These are phyloP conservation scores for Passer montanus DNA, from an alignment of 2,113 vertebrate genomes.

Conservation along the genomic window DNA sequence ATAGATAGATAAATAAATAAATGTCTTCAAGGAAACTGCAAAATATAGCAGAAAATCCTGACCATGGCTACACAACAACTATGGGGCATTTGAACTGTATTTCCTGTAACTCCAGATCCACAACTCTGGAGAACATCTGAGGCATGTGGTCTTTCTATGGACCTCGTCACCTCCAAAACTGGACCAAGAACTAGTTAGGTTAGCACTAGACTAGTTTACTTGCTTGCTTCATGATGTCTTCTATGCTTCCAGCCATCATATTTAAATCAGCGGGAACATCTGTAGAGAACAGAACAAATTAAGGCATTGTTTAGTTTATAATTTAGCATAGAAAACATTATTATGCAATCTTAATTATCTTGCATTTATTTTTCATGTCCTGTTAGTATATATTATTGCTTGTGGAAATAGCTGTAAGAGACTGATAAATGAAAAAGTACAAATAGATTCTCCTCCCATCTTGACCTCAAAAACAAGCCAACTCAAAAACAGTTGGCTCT, in stretches of 20 bases:
- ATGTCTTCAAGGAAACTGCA: background rate
- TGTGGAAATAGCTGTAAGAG: background rate
- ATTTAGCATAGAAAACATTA: background rate
- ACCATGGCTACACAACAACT: background rate
- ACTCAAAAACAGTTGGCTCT: background rate
- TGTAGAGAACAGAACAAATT: background rate
- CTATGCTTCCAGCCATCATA: background rate
- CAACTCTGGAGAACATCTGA: background rate
- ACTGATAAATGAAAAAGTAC: background rate
- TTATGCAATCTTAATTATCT: background rate
- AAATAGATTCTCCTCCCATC: background rate
- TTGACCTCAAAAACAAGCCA: background rate
- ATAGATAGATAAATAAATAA: background rate
- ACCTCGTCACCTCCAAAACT: background rate
- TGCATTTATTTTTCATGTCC: background rate
- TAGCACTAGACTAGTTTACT: background rate
- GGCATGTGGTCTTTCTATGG: background rate
- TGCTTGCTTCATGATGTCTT: background rate
- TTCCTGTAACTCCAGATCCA: background rate
- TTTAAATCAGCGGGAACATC: background rate
- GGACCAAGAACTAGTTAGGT: background rate
- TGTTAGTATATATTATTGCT: background rate
- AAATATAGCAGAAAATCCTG: background rate
- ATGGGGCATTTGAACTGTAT: background rate
- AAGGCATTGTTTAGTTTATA: background rate